Conservation (phyloP, 2,888 invertebrate species). For the Drosophila sordidula region DNA sequence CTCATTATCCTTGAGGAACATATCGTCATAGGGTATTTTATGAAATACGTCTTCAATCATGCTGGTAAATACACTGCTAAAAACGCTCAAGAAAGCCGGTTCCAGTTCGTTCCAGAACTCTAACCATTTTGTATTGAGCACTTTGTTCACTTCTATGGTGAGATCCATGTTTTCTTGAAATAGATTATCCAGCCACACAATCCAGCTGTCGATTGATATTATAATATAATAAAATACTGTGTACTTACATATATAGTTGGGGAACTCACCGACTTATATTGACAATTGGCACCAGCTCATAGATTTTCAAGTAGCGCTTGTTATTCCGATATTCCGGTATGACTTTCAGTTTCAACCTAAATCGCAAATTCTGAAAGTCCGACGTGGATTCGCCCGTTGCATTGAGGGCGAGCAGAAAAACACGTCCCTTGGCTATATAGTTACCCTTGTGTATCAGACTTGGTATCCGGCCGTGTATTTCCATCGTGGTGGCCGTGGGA, state of each 20-base stretch:
- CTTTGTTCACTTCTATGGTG: constrained; percentile 33
- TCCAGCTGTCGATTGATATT: constrained; percentile 45
- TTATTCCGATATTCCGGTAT: constrained; percentile 51
- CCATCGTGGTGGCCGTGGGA: constrained; percentile 48
- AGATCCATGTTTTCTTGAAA: constrained; percentile 53
- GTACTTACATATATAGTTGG: background rate
- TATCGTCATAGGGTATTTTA: constrained; percentile 52
- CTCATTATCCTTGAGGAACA: constrained; percentile 43
- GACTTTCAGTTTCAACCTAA: constrained; percentile 48
- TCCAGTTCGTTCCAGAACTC: constrained; percentile 60
- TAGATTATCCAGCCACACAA: constrained; percentile 37
- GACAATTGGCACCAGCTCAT: constrained; percentile 42
- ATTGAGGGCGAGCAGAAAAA: constrained; percentile 26
- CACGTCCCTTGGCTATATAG: constrained; percentile 32
- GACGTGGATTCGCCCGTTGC: constrained; percentile 32
- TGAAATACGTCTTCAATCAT: constrained; percentile 39
- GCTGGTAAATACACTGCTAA: constrained; percentile 28
- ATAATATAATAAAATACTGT: background rate
- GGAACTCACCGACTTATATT: constrained; percentile 45
- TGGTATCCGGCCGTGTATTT: constrained; percentile 55
- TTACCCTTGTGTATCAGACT: constrained; percentile 42
- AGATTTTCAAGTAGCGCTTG: constrained; percentile 46
- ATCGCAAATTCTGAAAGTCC: constrained; percentile 58
- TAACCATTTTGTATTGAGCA: constrained; percentile 53
- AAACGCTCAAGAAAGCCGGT: constrained; percentile 34